Evolutionary conservation across 2,113 vertebrate species (phyloP).

Genomic region (Beaufortia kweichowensis): DNA sequence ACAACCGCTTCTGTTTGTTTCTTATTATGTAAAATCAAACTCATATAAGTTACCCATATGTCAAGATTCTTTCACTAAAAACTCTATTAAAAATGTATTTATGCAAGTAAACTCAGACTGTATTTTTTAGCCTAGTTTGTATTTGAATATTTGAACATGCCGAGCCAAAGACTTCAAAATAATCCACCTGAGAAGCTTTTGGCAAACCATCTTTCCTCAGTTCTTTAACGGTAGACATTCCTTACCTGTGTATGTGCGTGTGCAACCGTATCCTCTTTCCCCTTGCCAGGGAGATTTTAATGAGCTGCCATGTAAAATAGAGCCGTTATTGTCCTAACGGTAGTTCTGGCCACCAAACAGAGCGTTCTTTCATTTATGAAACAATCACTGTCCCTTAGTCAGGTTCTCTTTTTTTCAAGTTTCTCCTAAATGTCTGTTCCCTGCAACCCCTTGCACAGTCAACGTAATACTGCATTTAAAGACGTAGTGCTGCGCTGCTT

Average conservation of each 20-base stretch:
- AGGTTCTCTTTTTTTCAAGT: conserved; percentile 54
- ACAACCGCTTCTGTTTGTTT: background rate
- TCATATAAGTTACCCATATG: background rate
- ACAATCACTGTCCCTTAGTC: conserved; percentile 65
- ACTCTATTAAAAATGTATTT: background rate
- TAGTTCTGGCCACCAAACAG: conserved; percentile 71
- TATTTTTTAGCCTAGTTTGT: background rate
- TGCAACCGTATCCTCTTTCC: conserved; percentile 70
- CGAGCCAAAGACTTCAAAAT: conserved; percentile 21
- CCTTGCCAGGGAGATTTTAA: conserved; percentile 63
- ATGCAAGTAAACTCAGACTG: too few relatives aligned
- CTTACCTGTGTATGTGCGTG: conserved; percentile 61
- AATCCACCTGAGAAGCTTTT: conserved; percentile 49
- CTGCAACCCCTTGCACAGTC: conserved; percentile 35
- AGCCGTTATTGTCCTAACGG: conserved; percentile 71
- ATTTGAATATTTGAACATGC: background rate
- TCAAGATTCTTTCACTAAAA: background rate
- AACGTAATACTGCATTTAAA: conserved; percentile 31
- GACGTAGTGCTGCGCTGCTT: background rate
- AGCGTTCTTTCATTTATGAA: conserved; percentile 70
- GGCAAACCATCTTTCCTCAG: conserved; percentile 71
- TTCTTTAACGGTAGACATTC: conserved; percentile 76
- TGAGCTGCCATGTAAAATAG: conserved; percentile 71
- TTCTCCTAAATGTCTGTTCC: conserved; percentile 45
- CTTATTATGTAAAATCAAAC: background rate